Base-by-base conservation (phyloP, 1,140 invertebrate genomes). In the Tyrophagus putrescentiae region DNA sequence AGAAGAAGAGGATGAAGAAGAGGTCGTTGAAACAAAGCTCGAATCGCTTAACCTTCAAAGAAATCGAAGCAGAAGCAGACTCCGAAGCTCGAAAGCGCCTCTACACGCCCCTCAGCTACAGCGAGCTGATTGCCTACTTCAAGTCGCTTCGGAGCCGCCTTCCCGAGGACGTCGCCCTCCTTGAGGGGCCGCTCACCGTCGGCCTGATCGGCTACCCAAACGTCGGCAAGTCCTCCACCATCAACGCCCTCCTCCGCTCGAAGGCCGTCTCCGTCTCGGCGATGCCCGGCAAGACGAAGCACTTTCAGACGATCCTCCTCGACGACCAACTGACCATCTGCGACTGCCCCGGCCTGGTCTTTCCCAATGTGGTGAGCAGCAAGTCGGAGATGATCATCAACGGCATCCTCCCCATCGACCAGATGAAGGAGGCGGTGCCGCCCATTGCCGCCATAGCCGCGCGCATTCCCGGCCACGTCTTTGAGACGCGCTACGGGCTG, bases 191-290 rank as follows among this genome's bases (percentile, higher is more conserved):
- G 32, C 34, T 64, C 0, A 63, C 63, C 3, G 34, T 67, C 42
- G 60, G 66, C 18, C 62, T 75, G 69, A 72, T 96, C 65, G 95
- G 96, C 0, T 98, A 98, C 77, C 95, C 95, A 1, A 99, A 99
- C 78, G 96, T 99, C 33, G 96, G 96, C 16, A 99, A 99, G 76
- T 97, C 92, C 76, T 98, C 93, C 45, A 96, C 93, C 3, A 95
- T 98, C 34, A 98, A 99, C 79, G 79, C 88, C 4, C 72, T 99
- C 41, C 76, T 98, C 69, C 79, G 81, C 59, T 76, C 78, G 13
- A 98, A 98, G 71, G 96, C 94, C 75, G 90, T 92, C 0, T 87
- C 88, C 0, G 91, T 96, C 0, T 97, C 92, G 23, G 83, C 89
- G 2, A 98, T 93, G 50, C 93, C 94, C 0, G 94, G 94, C 32